These are phyloP conservation scores for Priocnemis perturbator DNA, from an alignment of 2,888 invertebrate genomes.

Conservation along the genomic window DNA sequence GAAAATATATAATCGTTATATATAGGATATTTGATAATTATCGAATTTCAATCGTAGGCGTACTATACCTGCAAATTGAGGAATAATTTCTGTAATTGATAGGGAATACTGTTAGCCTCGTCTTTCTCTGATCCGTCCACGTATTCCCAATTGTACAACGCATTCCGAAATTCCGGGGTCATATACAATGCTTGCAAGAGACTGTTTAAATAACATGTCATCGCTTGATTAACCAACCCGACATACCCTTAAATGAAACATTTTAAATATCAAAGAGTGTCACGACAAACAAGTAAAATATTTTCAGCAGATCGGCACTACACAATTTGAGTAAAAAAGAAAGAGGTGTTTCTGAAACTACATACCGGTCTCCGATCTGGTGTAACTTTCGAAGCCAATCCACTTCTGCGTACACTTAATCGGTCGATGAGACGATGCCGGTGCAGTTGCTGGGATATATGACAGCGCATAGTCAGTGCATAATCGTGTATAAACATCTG, in stretches of 20 bases:
- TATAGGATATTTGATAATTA: neutral
- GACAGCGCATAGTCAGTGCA: neutral
- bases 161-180: conserved; percentile 95
- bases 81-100: conserved; percentile 90
- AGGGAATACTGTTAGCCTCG: conserved; percentile 86
- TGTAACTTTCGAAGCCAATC: conserved; percentile 29
- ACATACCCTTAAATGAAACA: conserved; percentile 78
- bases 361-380: conserved; percentile 74
- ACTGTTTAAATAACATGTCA: conserved; percentile 95
- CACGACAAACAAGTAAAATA: neutral
- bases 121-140: conserved; percentile 80
- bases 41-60: neutral
- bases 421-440: neutral
- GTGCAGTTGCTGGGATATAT: too few species aligned
- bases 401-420: conserved; percentile 20
- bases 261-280: neutral
- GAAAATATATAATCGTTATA: conserved; percentile 13
- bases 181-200: conserved; percentile 91
- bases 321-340: neutral
- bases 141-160: conserved; percentile 89
- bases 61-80: conserved; percentile 84
- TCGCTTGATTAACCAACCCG: conserved; percentile 91
- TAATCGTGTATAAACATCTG: conserved; percentile 12
- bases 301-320: neutral
- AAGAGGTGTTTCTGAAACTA: conserved; percentile 5